Evolutionary conservation across 1,140 invertebrate genomes (phyloP), one percentile per base, ranked within the genome.

Genomic region (Neodiprion pinetum): DNA sequence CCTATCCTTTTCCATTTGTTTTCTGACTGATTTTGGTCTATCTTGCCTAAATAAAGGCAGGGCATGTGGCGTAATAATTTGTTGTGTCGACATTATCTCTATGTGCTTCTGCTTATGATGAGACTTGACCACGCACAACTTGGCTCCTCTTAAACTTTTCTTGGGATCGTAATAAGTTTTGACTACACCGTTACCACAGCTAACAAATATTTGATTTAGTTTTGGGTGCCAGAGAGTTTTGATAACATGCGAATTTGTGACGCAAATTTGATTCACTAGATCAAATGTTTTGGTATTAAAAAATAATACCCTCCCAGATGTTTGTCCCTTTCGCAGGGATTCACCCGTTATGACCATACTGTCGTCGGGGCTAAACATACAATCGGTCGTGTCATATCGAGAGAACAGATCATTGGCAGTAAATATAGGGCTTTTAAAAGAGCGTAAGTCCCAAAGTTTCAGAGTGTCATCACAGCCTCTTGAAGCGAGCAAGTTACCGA

Each of bases 21-120:
- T 97, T 76, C 95, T 92, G 48, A 95, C 95, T 4, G 97, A 97
- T 78, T 96, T 94, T 12, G 97, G 91, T 81, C 96, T 92, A 78
- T 98, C 96, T 87, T 98, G 95, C 74, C 97, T 92, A 87, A 99
- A 99, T 86, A 99, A 89, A 0, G 98, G 98, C 72, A 99, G 88
- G 0, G 98, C 96, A 85, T 99, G 97, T 0, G 98, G 97, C 1
- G 98, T 99, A 14, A 99, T 98, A n/a, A 99, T 97, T 82, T 99
- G 96, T 75, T 97, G 95, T 0, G 94, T 93, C 65, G 95, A 94
- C 67, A 98, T 92, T 74, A 98, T 93, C 86, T 99, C 97, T 0
- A 94, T 92, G 7, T 95, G 93, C 79, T 95, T 94, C 23, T 93
- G 92, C 85, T 95, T 96, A 70, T 92, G 91, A 80, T 93, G 92